phyloP scores from a whole-genome alignment of 2,113 vertebrate species.

The Coptodon bakossiorum region DNA sequence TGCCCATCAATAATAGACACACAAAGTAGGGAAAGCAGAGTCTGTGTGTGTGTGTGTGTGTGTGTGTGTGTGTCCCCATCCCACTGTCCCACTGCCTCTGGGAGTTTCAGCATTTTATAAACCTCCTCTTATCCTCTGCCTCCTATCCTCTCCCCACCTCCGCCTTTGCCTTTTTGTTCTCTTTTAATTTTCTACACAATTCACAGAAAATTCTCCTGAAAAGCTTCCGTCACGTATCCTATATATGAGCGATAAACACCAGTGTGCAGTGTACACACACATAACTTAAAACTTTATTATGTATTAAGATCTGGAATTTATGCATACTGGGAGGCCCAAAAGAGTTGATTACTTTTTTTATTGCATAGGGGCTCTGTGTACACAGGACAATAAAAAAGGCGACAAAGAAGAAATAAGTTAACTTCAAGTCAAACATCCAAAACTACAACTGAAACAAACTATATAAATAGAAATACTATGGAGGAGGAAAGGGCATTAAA shows the following conservation, averaged over 20 bases:
- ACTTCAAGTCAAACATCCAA: background rate
- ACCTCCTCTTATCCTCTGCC: background rate
- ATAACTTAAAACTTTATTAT: background rate
- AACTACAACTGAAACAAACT: background rate
- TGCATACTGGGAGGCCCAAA: background rate
- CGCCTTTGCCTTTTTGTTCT: background rate
- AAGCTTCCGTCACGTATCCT: background rate
- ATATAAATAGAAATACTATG: background rate
- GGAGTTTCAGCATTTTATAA: conserved; percentile 32
- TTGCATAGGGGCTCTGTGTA: background rate
- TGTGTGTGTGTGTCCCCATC: background rate
- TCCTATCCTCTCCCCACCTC: background rate
- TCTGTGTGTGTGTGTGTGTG: background rate
- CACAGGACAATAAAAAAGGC: background rate
- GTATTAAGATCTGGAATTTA: background rate
- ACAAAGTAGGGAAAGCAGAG: conserved; percentile 1
- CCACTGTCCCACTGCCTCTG: conserved; percentile 17
- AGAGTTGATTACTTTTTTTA: background rate
- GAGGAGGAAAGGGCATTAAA: background rate
- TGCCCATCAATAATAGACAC: conserved; percentile 63
- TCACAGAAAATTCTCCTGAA: background rate
- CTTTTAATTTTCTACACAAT: background rate
- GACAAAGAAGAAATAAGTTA: background rate
- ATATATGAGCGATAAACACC: background rate
- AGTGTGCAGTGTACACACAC: background rate